phyloP scores from a whole-genome alignment of 2,888 invertebrate genomes.

The Drosophila parthenogenetica region DNA sequence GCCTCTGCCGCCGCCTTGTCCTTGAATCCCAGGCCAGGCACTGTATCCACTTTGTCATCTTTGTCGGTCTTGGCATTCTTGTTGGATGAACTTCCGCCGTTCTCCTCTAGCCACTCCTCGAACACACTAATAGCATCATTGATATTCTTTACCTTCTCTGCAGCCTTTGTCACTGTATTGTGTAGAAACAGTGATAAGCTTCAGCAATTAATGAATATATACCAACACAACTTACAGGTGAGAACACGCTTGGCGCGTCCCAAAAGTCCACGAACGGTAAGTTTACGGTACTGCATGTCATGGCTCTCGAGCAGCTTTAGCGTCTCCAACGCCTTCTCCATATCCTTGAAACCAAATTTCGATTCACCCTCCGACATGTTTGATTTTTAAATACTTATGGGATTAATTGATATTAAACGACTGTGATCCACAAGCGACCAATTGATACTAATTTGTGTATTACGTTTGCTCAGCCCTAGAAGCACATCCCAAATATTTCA shows the following conservation, averaged over 20 bases:
- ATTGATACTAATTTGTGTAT: constrained; percentile 56
- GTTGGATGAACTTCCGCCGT: constrained; percentile 84
- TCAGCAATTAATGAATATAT: neutral
- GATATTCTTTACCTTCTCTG: constrained; percentile 89
- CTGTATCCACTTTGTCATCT: constrained; percentile 87
- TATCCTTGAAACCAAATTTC: constrained; percentile 90
- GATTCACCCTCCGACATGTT: constrained; percentile 85
- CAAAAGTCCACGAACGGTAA: constrained; percentile 88
- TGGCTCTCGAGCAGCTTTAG: constrained; percentile 88
- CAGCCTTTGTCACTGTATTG: constrained; percentile 88
- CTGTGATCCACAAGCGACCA: constrained; percentile 45
- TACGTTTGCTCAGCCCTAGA: constrained; percentile 15
- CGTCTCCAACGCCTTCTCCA: constrained; percentile 89
- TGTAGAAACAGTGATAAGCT: neutral
- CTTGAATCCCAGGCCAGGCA: constrained; percentile 91
- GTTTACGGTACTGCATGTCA: constrained; percentile 88
- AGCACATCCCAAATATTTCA: constrained; percentile 20
- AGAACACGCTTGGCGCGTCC: constrained; percentile 87
- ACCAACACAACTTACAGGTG: constrained; percentile 79
- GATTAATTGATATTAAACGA: constrained; percentile 15
- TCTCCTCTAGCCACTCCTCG: constrained; percentile 88
- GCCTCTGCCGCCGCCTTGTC: constrained; percentile 90
- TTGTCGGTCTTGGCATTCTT: constrained; percentile 86
- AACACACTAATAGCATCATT: constrained; percentile 89
- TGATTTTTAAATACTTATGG: constrained; percentile 8